A percentile compares a stretch with the other conserved stretches of the same genome.
phyloP scores from a whole-genome alignment of 2,797 vertebrate species.

The Notoglanidium macrostoma region DNA sequence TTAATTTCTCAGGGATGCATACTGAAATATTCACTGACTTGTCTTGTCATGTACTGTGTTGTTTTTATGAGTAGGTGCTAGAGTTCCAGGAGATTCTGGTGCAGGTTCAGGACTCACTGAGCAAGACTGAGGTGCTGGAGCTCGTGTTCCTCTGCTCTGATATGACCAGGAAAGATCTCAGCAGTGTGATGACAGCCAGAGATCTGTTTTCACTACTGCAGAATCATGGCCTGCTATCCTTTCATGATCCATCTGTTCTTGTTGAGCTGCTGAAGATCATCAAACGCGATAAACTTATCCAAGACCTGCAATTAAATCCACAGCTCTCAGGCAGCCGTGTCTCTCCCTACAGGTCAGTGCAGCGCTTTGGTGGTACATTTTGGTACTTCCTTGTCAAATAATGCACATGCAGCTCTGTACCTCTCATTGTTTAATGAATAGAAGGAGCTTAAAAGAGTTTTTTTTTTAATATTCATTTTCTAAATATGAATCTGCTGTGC shows the following conservation, averaged over 20 bases:
- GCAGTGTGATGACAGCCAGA: conserved; percentile 38
- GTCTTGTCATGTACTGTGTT: neutral
- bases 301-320: neutral
- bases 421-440: neutral
- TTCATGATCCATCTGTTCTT: conserved; percentile 61
- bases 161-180: conserved; percentile 55
- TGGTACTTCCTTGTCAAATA: neutral
- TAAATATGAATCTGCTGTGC: neutral
- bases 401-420: neutral
- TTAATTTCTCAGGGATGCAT: neutral
- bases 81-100: conserved; percentile 67
- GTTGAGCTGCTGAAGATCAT: conserved; percentile 67
- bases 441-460: neutral
- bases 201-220: conserved; percentile 65
- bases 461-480: neutral
- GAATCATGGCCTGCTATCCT: conserved; percentile 55
- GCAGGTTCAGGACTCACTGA: conserved; percentile 48
- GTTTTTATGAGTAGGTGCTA: conserved; percentile 50
- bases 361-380: neutral
- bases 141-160: conserved; percentile 74
- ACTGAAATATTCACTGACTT: neutral
- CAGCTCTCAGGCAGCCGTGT: conserved; percentile 27
- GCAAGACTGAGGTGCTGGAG: conserved; percentile 55
- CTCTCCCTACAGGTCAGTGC: conserved; percentile 69
- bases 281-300: conserved; percentile 53